Evolutionary conservation across 2,797 vertebrate genomes (phyloP).

Genomic region (Brachymystax lenok): DNA sequence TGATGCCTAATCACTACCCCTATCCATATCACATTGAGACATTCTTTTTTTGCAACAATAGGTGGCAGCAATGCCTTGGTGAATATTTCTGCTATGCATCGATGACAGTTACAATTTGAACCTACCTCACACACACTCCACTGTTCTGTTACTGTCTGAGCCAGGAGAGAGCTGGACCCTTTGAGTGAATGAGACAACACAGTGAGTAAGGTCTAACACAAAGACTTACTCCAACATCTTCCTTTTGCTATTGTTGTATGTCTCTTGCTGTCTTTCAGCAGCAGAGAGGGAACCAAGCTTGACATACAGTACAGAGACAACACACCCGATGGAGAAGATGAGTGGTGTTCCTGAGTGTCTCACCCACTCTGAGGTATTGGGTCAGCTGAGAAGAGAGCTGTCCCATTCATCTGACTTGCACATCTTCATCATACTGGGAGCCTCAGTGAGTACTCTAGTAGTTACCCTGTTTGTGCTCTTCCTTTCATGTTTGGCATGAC

Average conservation of each 20-base stretch:
- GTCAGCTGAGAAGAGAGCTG: conserved; percentile 81
- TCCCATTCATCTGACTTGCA: conserved; percentile 71
- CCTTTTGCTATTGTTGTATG: no score
- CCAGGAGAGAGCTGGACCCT: no score
- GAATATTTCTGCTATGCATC: conserved; percentile 40
- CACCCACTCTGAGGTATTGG: conserved; percentile 80
- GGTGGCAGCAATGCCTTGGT: conserved; percentile 57
- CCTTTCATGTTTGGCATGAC: background rate
- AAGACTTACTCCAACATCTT: background rate
- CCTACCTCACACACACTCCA: no score
- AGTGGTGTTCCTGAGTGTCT: conserved; percentile 55
- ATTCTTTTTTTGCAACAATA: conserved; percentile 20
- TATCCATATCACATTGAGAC: background rate
- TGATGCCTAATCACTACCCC: no score
- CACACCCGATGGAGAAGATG: conserved; percentile 53
- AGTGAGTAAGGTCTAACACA: background rate
- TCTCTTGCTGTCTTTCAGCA: no score
- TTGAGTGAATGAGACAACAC: background rate
- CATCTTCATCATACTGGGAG: conserved; percentile 84
- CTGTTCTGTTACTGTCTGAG: no score
- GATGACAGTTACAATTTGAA: conserved; percentile 20
- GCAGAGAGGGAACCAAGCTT: no score
- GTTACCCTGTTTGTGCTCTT: background rate
- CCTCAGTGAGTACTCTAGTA: conserved; percentile 78
- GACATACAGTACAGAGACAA: background rate